Percentiles rank a stretch among this genome's conserved stretches.
These are phyloP conservation scores for Campylomormyrus numenius DNA, from an alignment of 2,113 vertebrate genomes.

Conservation along the genomic window DNA sequence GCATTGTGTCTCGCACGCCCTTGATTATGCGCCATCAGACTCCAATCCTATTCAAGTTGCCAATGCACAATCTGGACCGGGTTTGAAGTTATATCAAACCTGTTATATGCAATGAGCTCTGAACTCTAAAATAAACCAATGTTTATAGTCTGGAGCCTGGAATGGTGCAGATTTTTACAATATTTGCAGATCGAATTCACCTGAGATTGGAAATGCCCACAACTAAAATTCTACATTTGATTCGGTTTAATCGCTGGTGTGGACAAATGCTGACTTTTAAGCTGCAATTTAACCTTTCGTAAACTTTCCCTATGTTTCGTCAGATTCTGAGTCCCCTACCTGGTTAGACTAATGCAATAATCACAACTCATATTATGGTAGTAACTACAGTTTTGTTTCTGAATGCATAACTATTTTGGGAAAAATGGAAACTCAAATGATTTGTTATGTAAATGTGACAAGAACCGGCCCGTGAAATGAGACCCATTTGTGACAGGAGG, in stretches of 20 bases:
- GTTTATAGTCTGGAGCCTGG: background rate
- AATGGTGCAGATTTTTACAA: background rate
- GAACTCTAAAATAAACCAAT: background rate
- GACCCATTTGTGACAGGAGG: slow-evolving; percentile 67
- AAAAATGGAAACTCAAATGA: slow-evolving; percentile 64
- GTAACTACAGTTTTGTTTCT: slow-evolving; percentile 69
- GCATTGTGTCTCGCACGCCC: background rate
- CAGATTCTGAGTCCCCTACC: slow-evolving; percentile 73
- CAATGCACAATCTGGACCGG: background rate
- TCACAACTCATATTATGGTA: slow-evolving; percentile 74
- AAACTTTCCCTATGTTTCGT: slow-evolving; percentile 36
- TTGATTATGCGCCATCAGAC: background rate
- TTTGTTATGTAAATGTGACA: slow-evolving; percentile 76
- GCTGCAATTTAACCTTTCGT: background rate
- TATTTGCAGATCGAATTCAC: background rate
- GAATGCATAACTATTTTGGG: slow-evolving; percentile 55
- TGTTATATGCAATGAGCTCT: background rate
- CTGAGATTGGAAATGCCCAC: background rate
- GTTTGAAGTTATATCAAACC: background rate
- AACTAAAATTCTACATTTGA: background rate
- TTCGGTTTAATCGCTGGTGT: background rate
- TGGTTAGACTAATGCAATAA: slow-evolving; percentile 73
- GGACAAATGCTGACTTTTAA: background rate
- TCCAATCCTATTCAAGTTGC: background rate
- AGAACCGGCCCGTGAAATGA: slow-evolving; percentile 74